Evolutionary conservation across 2,888 invertebrate species (phyloP), one percentile per base, ranked within the genome.

Genomic region (Troides helena): DNA sequence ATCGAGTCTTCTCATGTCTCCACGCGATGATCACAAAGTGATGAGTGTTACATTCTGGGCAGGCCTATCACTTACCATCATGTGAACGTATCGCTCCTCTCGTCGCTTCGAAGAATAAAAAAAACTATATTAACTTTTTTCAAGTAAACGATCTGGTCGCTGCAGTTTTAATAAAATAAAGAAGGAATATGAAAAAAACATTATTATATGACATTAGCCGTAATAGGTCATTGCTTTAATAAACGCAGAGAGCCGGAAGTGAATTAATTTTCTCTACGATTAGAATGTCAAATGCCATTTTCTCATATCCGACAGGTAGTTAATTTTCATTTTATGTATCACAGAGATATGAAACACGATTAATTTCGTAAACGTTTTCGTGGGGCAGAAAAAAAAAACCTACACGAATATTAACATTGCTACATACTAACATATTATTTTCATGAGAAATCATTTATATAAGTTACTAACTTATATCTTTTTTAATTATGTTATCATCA

Each of bases 221-320:
- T 21, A 21, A 21, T 21, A 21, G 21, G 56, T 5, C 56, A 21
- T 57, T 57, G 56, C 56, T 57, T 57, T 57, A 57, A 57, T 21
- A 21, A 57, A 57, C 56, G 21, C 21, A 8, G 21, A 57, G 21
- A 57, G 21, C 56, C 56, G 56, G 21, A 21, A 57, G n/a, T 57
- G 56, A 57, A 57, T 57, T 57, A 57, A 57, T 57, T 57, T 57
- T 21, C 56, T 57, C 10, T 6, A 57, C 56, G 21, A 57, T 57
- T 57, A 57, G 56, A 57, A 57, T 21, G 56, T 57, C 56, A 57
- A 57, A 57, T 57, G 21, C 18, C 21, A 57, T 57, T 57, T 57
- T n/a, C 21, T 21, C 18, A 21, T 57, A 18, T 57, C 56, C 56
- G 56, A 21, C 56, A 21, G 18, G 56, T 57, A 57, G 56, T n/a